Evolutionary conservation across 2,888 invertebrate genomes (phyloP).

Genomic region (Luperina nickerlii): DNA sequence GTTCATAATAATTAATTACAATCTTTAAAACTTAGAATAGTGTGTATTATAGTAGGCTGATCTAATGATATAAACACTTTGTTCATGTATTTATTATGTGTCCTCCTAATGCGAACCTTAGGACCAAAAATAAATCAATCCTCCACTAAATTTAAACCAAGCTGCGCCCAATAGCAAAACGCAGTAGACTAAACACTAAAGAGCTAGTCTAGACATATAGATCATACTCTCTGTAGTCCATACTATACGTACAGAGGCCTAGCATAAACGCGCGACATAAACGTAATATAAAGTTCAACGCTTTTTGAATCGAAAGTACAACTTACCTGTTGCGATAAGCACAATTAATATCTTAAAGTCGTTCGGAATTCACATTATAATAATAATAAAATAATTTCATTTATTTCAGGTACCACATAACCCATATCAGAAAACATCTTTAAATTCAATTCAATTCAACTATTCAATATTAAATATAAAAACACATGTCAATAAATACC

Average conservation of each 20-base stretch:
- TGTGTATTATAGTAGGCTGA: too few relatives aligned
- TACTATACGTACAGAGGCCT: neutral
- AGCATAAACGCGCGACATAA: neutral
- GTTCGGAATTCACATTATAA: neutral
- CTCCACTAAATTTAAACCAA: slow-evolving; percentile 31
- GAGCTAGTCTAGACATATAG: slow-evolving; percentile 63
- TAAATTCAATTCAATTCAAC: too few relatives aligned
- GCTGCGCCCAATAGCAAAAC: slow-evolving; percentile 35
- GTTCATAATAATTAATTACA: too few relatives aligned
- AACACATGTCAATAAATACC: too few relatives aligned
- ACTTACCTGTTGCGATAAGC: neutral
- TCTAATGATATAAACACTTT: too few relatives aligned
- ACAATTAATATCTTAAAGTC: neutral
- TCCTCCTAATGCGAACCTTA: neutral
- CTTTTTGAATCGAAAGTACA: neutral
- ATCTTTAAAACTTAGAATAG: too few relatives aligned
- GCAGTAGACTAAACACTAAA: slow-evolving; percentile 57
- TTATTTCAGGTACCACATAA: too few relatives aligned
- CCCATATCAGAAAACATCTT: too few relatives aligned
- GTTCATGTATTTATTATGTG: neutral
- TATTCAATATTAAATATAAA: too few relatives aligned
- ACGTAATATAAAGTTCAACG: neutral
- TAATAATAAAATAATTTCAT: too few relatives aligned
- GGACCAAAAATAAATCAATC: slow-evolving; percentile 23
- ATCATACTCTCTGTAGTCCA: slow-evolving; percentile 48